phyloP scores from a whole-genome alignment of 2,888 invertebrate species.

The Diaprepes abbreviatus region DNA sequence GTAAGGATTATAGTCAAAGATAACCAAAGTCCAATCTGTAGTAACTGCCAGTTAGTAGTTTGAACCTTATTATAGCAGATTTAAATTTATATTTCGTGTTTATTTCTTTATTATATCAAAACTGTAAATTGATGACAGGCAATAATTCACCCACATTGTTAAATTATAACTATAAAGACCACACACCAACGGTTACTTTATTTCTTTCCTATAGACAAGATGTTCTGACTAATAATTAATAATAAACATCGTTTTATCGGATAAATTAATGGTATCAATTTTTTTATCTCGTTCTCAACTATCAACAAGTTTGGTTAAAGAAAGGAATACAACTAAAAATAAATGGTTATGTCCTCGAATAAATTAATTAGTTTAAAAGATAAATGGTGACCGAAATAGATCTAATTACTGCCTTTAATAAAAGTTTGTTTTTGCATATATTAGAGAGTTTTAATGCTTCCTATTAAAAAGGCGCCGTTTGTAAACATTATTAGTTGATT shows the following conservation, averaged over 20 bases:
- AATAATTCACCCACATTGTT: neutral
- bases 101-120: too few relatives aligned
- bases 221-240: neutral
- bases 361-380: neutral
- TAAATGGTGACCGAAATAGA: neutral
- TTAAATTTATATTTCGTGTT: too few relatives aligned
- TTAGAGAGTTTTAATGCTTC: too few relatives aligned
- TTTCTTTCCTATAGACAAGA: neutral
- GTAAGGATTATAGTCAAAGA: too few relatives aligned
- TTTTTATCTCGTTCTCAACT: neutral
- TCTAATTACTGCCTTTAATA: too few relatives aligned
- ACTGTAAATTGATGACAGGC: too few relatives aligned
- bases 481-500: too few relatives aligned
- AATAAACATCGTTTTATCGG: neutral
- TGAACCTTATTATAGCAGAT: too few relatives aligned
- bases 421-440: too few relatives aligned
- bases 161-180: neutral
- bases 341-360: neutral
- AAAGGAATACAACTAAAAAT: neutral
- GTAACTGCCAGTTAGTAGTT: too few relatives aligned
- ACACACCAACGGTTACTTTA: neutral
- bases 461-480: too few relatives aligned
- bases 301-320: neutral
- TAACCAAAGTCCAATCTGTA: too few relatives aligned
- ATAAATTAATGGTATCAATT: neutral